phyloP scores from a whole-genome alignment of 1,140 invertebrate species.

The Panulirus ornatus region DNA sequence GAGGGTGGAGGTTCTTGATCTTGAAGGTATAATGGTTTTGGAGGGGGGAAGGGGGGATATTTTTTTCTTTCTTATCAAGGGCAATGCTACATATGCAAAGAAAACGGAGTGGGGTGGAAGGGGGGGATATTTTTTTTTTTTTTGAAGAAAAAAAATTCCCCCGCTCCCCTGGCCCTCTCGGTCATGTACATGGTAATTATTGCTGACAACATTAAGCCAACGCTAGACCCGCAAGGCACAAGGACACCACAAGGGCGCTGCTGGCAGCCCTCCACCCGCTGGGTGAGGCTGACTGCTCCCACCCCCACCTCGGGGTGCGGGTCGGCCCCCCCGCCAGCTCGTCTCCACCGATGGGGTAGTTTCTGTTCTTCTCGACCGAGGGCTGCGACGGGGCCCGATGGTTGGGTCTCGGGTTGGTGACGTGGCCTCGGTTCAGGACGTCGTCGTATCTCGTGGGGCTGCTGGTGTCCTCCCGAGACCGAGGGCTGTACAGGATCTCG shows the following conservation, averaged over 20 bases:
- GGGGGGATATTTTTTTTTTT: background rate
- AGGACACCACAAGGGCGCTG: background rate
- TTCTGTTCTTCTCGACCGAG: background rate
- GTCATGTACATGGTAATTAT: background rate
- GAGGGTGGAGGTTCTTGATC: no score
- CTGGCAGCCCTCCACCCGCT: no score
- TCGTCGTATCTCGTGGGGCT: conserved; percentile 10
- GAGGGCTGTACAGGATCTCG: background rate
- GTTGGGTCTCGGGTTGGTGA: background rate
- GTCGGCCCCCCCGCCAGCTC: background rate
- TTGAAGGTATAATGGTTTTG: no score
- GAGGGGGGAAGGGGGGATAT: no score
- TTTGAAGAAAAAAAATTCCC: background rate
- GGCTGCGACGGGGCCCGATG: background rate
- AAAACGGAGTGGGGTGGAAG: background rate
- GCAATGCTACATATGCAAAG: background rate
- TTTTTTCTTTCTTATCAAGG: no score
- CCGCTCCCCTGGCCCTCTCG: background rate
- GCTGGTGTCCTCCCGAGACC: background rate
- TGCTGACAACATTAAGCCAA: background rate
- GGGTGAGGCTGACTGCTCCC: background rate
- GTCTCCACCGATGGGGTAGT: background rate
- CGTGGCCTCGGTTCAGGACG: background rate
- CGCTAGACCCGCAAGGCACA: background rate
- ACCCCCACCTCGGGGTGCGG: background rate